A percentile compares a stretch with the other conserved stretches of the same genome.
phyloP scores from a whole-genome alignment of 2,888 invertebrate genomes.

The Spatulosminthurus flaviceps region DNA sequence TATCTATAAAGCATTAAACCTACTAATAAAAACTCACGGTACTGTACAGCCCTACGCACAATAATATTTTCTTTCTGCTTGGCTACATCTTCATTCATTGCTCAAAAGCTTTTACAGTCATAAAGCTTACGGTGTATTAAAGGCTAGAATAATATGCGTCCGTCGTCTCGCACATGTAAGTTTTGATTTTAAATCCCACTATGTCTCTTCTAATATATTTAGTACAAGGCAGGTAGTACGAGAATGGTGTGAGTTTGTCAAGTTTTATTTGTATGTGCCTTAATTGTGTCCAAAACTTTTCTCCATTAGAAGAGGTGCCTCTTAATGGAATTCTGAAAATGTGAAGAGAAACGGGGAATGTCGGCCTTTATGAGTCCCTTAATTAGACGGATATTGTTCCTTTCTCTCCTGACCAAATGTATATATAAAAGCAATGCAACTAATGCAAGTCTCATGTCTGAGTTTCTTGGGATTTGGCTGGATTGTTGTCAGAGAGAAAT shows the following conservation, averaged over 20 bases:
- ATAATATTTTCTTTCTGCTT: constrained; percentile 18
- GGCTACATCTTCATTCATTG: constrained; percentile 18
- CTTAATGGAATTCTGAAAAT: not conserved
- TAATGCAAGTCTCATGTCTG: too few relatives aligned
- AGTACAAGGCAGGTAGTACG: too few relatives aligned
- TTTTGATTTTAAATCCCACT: not conserved
- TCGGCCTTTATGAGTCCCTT: not conserved
- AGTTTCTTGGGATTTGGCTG: too few relatives aligned
- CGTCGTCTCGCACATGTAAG: not conserved
- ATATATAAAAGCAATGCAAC: too few relatives aligned
- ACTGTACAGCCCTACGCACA: not conserved
- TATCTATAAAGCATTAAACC: too few relatives aligned
- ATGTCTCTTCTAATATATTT: too few relatives aligned
- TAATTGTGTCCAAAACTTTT: not conserved
- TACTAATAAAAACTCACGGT: not conserved
- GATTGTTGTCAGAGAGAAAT: too few relatives aligned
- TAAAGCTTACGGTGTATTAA: not conserved
- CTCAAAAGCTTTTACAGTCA: constrained; percentile 10
- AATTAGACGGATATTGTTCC: not conserved
- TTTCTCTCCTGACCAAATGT: not conserved
- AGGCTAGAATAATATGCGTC: constrained; percentile 1
- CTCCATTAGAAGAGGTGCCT: not conserved
- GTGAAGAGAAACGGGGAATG: too few relatives aligned
- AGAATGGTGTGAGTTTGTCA: too few relatives aligned
- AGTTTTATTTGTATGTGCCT: too few relatives aligned